A percentile compares a stretch with the other conserved stretches of the same genome.
phyloP scores from a whole-genome alignment of 2,888 invertebrate genomes.

The Eupithecia exiguata region DNA sequence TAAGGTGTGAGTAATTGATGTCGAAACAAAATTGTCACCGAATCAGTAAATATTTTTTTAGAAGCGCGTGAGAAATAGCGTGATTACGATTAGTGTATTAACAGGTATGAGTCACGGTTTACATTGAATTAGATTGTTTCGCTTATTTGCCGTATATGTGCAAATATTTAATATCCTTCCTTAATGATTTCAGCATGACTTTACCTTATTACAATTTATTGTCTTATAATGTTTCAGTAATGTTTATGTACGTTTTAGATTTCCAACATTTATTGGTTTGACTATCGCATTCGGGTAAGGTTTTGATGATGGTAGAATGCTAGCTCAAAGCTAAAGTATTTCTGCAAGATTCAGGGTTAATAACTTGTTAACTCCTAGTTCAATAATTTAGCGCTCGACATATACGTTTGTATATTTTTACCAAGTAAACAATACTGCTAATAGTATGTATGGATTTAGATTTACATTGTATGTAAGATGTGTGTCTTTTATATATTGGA shows the following conservation, averaged over 20 bases:
- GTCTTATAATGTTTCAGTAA: slow-evolving; percentile 10
- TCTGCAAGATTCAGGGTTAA: neutral
- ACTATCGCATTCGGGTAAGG: slow-evolving; percentile 74
- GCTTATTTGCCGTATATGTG: slow-evolving; percentile 21
- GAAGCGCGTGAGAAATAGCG: slow-evolving; percentile 36
- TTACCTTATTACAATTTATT: slow-evolving; percentile 8
- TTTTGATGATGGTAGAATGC: slow-evolving; percentile 14
- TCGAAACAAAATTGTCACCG: slow-evolving; percentile 27
- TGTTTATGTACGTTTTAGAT: slow-evolving; percentile 55
- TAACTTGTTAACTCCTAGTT: neutral
- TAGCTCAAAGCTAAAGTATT: slow-evolving; percentile 7
- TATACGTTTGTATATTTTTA: neutral
- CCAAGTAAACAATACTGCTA: neutral
- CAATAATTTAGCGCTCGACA: neutral
- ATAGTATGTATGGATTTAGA: neutral
- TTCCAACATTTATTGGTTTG: slow-evolving; percentile 72
- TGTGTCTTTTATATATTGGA: slow-evolving; percentile 37
- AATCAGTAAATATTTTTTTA: slow-evolving; percentile 33
- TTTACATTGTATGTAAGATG: neutral
- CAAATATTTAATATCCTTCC: slow-evolving; percentile 21
- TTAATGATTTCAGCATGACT: slow-evolving; percentile 8
- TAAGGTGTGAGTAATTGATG: slow-evolving; percentile 33
- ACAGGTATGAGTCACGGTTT: slow-evolving; percentile 35
- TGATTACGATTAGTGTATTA: slow-evolving; percentile 28
- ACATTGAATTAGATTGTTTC: slow-evolving; percentile 32